Evolutionary conservation across 1,140 invertebrate species (phyloP), one percentile per base, ranked within the genome.

Genomic region (Melitaea cinxia): DNA sequence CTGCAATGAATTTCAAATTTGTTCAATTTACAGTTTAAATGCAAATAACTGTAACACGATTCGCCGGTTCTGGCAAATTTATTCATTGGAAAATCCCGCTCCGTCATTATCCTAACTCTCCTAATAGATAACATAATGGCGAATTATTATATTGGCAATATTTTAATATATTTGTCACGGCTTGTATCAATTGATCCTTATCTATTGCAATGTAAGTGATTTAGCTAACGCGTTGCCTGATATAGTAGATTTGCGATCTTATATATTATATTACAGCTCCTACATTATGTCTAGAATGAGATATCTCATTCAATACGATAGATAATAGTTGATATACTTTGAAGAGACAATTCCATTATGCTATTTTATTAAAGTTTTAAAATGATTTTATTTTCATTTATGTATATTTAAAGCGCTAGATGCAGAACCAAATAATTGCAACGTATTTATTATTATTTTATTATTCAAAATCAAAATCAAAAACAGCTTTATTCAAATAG

Each of bases 1-100:
- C 33, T 64, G 70, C 71, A 76, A 81, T 77, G 75, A 78, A 81
- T 75, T 74, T 79, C 73, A 79, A 78, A 82, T 76, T 82, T 82
- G 75, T 79, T 76, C 70, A 76, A 74, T 76, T 75, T 77, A 74
- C 71, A 72, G 68, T 70, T 71, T 66, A 55, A 77, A 81, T 75
- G 75, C 73, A 77, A 77, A 79, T 75, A 59, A 59, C 61, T 50
- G 30, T 62, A 47, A 63, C 61, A 65, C 60, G 66, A 68, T 62
- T 56, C 63, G 63, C 65, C 42, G 49, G 68, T 70, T 69, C 58
- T 30, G 23, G 54, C 53, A 72, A 79, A 81, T 81, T 79, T 79
- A 79, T 81, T 81, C 79, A 81, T 81, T 76, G 75, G 73, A 77
- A 72, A 73, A 70, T 52, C 64, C 66, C 14, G 60, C 58, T 55